phyloP scores from a whole-genome alignment of 2,797 vertebrate species.

The Myotis pilosus region DNA sequence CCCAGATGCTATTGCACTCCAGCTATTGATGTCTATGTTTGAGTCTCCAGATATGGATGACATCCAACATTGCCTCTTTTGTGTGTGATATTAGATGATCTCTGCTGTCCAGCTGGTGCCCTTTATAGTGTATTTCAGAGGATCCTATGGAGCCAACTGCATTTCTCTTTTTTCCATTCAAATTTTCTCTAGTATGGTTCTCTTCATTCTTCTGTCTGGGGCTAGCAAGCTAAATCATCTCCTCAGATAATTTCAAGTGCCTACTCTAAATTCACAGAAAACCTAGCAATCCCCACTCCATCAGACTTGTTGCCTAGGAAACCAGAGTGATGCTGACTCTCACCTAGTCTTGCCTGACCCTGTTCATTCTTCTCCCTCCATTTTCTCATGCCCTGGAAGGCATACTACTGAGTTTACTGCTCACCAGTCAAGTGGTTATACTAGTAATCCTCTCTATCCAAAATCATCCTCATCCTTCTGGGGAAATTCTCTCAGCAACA shows the following conservation, averaged over 20 bases:
- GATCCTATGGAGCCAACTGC: not conserved
- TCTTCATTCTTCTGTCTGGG: not conserved
- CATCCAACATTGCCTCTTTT: not conserved
- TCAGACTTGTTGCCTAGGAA: not conserved
- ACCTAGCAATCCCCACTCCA: not conserved
- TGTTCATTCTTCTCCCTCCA: not conserved
- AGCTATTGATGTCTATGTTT: not conserved
- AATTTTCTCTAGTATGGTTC: not conserved
- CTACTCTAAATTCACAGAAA: not conserved
- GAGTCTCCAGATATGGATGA: not conserved
- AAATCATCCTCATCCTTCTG: not conserved
- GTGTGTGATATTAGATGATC: not conserved
- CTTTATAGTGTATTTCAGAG: not conserved
- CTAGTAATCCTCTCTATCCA: not conserved
- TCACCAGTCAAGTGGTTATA: not conserved
- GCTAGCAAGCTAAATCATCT: not conserved
- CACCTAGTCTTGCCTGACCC: not conserved
- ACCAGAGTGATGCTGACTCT: not conserved
- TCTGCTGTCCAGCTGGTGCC: not conserved
- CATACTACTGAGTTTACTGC: not conserved
- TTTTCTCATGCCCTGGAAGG: not conserved
- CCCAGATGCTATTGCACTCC: not conserved
- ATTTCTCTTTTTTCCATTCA: not conserved
- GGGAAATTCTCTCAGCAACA: not conserved
- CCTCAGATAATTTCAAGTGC: not conserved